A percentile compares a stretch with the other conserved stretches of the same genome.
These are phyloP conservation scores for Tragelaphus scriptus DNA, from an alignment of 2,113 vertebrate genomes.

Conservation along the genomic window DNA sequence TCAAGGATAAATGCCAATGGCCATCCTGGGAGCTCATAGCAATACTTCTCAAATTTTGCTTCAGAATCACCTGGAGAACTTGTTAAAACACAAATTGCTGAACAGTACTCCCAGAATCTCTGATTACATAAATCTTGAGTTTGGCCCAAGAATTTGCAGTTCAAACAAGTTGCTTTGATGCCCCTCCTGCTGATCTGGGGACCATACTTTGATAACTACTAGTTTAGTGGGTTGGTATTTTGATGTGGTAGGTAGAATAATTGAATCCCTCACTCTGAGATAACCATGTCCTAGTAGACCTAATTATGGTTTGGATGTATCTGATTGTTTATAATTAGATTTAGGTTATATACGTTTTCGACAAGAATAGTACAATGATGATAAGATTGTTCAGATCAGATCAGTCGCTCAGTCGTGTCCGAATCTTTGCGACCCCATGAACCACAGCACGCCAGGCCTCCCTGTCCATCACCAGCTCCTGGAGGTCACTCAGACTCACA, in stretches of 20 bases:
- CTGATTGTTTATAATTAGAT: neutral
- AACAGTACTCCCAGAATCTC: neutral
- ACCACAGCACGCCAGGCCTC: too few species aligned
- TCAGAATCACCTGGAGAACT: neutral
- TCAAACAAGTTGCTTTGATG: neutral
- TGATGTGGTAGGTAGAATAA: neutral
- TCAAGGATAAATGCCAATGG: neutral
- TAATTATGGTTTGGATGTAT: neutral
- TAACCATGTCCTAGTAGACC: neutral
- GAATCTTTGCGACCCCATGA: too few species aligned
- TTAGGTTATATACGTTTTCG: neutral
- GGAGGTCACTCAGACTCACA: too few species aligned
- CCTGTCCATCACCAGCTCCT: too few species aligned
- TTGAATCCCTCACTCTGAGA: neutral
- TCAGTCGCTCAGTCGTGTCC: too few species aligned
- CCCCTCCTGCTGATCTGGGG: neutral
- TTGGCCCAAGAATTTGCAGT: neutral
- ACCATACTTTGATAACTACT: neutral
- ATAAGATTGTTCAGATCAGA: neutral
- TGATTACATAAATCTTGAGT: neutral
- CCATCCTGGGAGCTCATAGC: neutral
- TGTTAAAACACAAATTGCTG: neutral
- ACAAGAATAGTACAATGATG: neutral
- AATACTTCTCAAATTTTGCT: neutral
- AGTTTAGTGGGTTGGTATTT: neutral